Base-by-base conservation (phyloP, 2,888 invertebrate genomes). In the Morpho achilles region DNA sequence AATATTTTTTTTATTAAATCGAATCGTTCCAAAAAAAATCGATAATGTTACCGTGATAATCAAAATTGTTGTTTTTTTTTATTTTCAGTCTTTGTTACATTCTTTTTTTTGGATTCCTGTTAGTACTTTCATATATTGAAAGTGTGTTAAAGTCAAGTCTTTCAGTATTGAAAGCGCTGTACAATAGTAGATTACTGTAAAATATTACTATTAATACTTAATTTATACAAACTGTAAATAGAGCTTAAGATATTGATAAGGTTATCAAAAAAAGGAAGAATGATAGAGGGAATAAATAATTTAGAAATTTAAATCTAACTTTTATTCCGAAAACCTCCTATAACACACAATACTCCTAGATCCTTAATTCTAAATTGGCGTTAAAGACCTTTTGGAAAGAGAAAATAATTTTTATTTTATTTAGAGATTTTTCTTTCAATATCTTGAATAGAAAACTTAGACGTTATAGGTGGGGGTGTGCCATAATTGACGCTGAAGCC, bases 141-240 rank as follows among this genome's bases (percentile, higher is more conserved):
- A 72, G 74, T 68, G 71, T 72, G 66, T 67, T 64, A 68, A 66
- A 86, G 84, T 86, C 86, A 87, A 80, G 81, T 82, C 83, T 85
- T 87, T 86, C 84, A 75, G 61, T 67, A 68, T 71, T 77, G 85
- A 81, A 83, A 84, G 85, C 75, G 73, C 80, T 87, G 89, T 90
- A 90, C 89, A 89, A 88, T 88, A 83, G 80, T 87, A 86, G 82
- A 77, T 73, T 80, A 83, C 81, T 81, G 75, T 89, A 86, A 82
- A 82, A 82, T 84, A 80, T 10, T 79, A 80, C 75, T 85, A 84
- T 83, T 81, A 82, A 79, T 85, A 84, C 79, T 79, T 90, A 87
- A 89, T 87, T 90, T 90, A 89, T 89, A 87, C 84, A 84, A 87
- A 84, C 80, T 89, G 89, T 90, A 90, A 85, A 90, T 90, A 90